Evolutionary conservation across 2,797 vertebrate genomes (phyloP).

Genomic region (Uromys caudimaculatus): DNA sequence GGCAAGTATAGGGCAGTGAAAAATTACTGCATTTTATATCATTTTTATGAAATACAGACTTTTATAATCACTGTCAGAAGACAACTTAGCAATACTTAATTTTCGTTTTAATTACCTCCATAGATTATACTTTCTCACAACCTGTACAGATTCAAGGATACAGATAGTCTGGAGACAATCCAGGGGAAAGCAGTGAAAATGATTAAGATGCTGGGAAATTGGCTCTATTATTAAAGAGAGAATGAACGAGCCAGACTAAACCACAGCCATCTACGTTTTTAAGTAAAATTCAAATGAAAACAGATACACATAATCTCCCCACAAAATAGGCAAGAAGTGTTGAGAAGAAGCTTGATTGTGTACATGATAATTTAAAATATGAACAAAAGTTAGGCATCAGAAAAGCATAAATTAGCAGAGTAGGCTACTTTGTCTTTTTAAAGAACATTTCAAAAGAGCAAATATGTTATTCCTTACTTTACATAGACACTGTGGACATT

Average conservation of each 20-base stretch:
- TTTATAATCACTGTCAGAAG: conserved; percentile 69
- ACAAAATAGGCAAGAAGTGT: neutral
- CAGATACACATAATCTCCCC: neutral
- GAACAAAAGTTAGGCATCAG: conserved; percentile 9
- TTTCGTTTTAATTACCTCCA: conserved; percentile 74
- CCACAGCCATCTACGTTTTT: conserved; percentile 9
- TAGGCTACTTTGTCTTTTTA: neutral
- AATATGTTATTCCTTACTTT: neutral
- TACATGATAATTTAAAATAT: neutral
- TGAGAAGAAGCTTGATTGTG: neutral
- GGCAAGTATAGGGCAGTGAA: conserved; percentile 42
- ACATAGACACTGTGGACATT: neutral
- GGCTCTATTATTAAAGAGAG: conserved; percentile 62
- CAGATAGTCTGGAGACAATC: conserved; percentile 74
- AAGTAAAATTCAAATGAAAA: conserved; percentile 38
- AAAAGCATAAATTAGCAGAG: neutral
- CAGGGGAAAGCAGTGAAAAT: conserved; percentile 73
- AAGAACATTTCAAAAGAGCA: neutral
- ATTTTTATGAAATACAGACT: conserved; percentile 77
- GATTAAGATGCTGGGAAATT: conserved; percentile 72
- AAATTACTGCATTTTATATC: conserved; percentile 68
- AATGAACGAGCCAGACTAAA: neutral
- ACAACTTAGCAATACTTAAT: conserved; percentile 68
- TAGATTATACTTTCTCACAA: conserved; percentile 65
- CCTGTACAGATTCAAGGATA: conserved; percentile 66